Percentiles rank a stretch among this genome's conserved stretches.
phyloP scores from a whole-genome alignment of 1,140 invertebrate species.

The Pemphigus obesinymphae region DNA sequence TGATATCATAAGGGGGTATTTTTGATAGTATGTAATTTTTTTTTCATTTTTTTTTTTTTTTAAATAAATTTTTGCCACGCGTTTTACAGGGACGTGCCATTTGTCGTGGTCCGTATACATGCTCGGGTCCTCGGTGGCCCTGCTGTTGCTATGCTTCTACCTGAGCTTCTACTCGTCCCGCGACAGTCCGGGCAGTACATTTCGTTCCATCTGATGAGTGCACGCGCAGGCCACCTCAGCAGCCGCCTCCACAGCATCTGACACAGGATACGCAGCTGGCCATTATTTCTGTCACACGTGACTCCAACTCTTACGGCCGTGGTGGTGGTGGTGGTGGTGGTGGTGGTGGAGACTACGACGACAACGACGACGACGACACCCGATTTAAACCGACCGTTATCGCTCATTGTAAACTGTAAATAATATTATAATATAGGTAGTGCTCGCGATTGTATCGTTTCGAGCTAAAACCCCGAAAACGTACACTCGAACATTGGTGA shows the following conservation, averaged over 20 bases:
- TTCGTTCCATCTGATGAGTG: constrained; percentile 45
- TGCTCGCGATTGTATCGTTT: no score
- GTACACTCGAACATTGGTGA: no score
- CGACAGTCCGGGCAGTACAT: constrained; percentile 41
- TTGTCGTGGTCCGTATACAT: constrained; percentile 63
- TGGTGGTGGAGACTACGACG: background rate
- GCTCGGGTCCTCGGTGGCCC: constrained; percentile 54
- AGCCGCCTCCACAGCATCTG: background rate
- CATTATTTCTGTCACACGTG: constrained; percentile 30
- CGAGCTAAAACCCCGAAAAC: no score
- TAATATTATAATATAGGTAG: no score
- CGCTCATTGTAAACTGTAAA: constrained; percentile 36
- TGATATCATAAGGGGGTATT: no score
- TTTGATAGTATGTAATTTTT: no score
- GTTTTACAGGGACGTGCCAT: constrained; percentile 56
- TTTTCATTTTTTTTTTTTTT: no score
- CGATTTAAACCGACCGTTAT: constrained; percentile 26
- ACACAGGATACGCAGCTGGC: constrained; percentile 20
- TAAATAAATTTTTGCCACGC: no score
- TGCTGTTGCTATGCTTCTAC: constrained; percentile 58
- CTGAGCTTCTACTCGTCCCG: constrained; percentile 57
- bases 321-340: background rate
- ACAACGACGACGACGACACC: background rate
- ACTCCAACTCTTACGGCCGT: no score
- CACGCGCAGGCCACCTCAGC: constrained; percentile 18